Percentiles rank a stretch among this genome's conserved stretches.
These are phyloP conservation scores for Conopomorpha cramerella DNA, from an alignment of 1,140 invertebrate species.

Conservation along the genomic window DNA sequence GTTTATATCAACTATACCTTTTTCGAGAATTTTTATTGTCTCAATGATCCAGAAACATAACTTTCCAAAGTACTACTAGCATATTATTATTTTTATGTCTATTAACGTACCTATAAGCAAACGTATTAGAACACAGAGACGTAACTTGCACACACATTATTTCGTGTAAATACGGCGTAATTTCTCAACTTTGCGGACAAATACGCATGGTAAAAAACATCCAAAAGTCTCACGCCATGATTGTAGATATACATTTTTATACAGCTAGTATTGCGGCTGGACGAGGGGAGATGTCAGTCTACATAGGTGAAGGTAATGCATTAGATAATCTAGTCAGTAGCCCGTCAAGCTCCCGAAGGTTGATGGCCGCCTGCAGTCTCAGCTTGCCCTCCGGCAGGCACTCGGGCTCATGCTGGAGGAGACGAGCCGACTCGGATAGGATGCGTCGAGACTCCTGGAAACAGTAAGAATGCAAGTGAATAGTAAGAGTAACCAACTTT, in stretches of 20 bases:
- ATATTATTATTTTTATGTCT: too few species aligned
- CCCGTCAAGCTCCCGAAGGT: conserved; percentile 45
- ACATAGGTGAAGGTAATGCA: conserved; percentile 28
- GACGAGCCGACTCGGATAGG: conserved; percentile 35
- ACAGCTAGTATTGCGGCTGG: background rate
- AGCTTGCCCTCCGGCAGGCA: conserved; percentile 59
- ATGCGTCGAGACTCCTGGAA: conserved; percentile 55
- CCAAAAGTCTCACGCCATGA: background rate
- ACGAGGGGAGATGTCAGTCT: background rate
- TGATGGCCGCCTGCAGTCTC: conserved; percentile 44
- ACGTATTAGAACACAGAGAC: too few species aligned
- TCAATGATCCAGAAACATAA: too few species aligned
- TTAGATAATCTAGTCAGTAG: conserved; percentile 37
- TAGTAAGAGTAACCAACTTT: background rate
- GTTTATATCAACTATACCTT: too few species aligned
- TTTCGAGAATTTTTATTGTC: too few species aligned
- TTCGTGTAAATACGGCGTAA: conserved; percentile 33
- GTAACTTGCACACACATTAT: too few species aligned
- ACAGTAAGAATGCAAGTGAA: background rate
- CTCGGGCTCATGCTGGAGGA: conserved; percentile 55
- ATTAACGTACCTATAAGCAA: too few species aligned
- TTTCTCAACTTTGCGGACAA: background rate
- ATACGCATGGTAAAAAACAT: background rate
- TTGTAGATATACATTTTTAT: background rate
- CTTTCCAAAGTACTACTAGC: too few species aligned